These are phyloP conservation scores for Geodia barretti DNA, from an alignment of 37 sponge, comb jelly and placozoan genomes.

Conservation along the genomic window DNA sequence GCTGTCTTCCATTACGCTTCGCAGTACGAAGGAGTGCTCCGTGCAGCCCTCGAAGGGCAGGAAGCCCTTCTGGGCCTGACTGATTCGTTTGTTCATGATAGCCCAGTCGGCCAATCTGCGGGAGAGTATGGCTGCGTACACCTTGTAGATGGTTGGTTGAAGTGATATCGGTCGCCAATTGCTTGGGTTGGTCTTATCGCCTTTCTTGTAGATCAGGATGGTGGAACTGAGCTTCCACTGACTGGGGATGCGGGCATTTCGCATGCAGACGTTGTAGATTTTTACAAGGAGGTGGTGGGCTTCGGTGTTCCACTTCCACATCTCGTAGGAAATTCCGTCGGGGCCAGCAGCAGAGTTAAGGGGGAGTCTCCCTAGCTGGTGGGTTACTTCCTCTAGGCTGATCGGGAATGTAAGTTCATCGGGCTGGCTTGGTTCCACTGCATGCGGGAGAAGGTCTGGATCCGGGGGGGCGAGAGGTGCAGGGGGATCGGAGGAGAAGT, in stretches of 20 bases:
- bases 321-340: conserved; percentile 26
- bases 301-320: conserved; percentile 8
- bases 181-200: not conserved
- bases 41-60: conserved; percentile 49
- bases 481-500: not conserved
- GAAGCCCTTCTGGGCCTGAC: conserved; percentile 27
- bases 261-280: conserved; percentile 22
- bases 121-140: conserved; percentile 45
- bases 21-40: conserved; percentile 42
- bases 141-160: conserved; percentile 52
- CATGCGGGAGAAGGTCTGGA: not conserved
- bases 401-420: conserved; percentile 5
- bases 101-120: conserved; percentile 41
- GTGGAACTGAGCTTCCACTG: conserved; percentile 44
- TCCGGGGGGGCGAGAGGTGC: not conserved
- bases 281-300: not conserved
- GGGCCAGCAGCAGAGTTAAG: conserved; percentile 32
- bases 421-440: not conserved
- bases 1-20: conserved; percentile 17
- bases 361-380: conserved; percentile 26
- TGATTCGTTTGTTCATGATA: not conserved
- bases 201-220: conserved; percentile 55
- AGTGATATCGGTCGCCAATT: conserved; percentile 65
- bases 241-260: not conserved
- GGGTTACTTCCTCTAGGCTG: conserved; percentile 11